Percentiles rank a stretch among this genome's conserved stretches.
Conservation (phyloP, 2,113 vertebrate genomes). For the Bubo scandiacus region DNA sequence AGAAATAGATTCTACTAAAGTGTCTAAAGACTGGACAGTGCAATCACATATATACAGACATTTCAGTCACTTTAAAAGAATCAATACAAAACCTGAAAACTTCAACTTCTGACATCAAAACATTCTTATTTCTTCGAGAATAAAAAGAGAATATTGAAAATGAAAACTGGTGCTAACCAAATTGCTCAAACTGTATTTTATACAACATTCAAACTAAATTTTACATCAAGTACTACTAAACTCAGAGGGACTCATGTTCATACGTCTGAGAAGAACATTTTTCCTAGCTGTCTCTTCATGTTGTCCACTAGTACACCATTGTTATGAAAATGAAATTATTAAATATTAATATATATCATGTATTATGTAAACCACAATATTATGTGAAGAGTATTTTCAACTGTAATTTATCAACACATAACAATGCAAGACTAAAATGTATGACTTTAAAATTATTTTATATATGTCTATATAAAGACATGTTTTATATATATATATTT, state of each 20-base stretch:
- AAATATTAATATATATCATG: neutral
- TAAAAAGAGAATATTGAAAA: neutral
- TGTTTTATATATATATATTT: no score
- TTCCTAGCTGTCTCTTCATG: neutral
- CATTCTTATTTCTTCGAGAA: neutral
- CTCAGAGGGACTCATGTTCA: neutral
- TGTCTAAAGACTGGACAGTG: neutral
- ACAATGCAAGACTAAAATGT: neutral
- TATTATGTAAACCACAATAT: neutral
- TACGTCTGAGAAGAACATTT: neutral
- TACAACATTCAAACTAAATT: neutral
- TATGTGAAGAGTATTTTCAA: neutral
- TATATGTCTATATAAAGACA: neutral
- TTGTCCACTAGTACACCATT: neutral
- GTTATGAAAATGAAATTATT: neutral
- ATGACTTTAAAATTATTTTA: neutral
- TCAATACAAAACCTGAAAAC: neutral
- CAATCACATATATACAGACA: neutral
- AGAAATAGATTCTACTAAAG: neutral
- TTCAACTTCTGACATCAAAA: neutral
- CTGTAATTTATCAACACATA: neutral
- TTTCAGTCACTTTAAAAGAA: neutral
- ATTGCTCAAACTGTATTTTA: neutral
- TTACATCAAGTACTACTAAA: neutral
- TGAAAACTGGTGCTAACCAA: neutral